These are phyloP conservation scores for Eupithecia vulgata DNA, from an alignment of 2,888 invertebrate genomes.

Conservation along the genomic window DNA sequence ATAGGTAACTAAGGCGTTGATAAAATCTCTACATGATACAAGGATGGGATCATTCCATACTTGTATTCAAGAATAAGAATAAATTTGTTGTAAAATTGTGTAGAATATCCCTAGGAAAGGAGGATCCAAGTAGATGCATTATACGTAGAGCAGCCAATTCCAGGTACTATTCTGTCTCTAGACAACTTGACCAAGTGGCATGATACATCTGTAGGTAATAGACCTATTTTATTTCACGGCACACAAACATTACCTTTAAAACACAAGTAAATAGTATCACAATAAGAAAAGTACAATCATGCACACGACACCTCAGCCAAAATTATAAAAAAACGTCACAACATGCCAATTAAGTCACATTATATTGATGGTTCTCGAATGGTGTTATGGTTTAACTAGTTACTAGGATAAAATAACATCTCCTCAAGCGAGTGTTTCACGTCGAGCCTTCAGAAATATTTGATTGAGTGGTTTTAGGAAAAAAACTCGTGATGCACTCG, in stretches of 20 bases:
- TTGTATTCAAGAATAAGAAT: no score
- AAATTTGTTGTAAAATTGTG: no score
- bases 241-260: not conserved
- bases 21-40: not conserved
- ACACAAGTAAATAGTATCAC: not conserved
- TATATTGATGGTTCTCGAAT: not conserved
- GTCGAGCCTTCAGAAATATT: not conserved
- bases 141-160: not conserved
- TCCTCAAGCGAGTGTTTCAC: not conserved
- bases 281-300: conserved; percentile 21
- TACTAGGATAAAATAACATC: not conserved
- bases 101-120: no score
- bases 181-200: not conserved
- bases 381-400: not conserved
- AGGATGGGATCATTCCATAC: no score
- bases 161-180: not conserved
- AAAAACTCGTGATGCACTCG: not conserved
- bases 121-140: not conserved
- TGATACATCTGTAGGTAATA: not conserved
- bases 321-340: conserved; percentile 31
- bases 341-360: conserved; percentile 23
- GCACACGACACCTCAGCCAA: conserved; percentile 37
- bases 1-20: not conserved
- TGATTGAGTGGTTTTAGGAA: not conserved
- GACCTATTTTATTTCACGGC: not conserved